Base-by-base conservation (phyloP, 2,888 invertebrate species). In the Drosophila tripunctata region DNA sequence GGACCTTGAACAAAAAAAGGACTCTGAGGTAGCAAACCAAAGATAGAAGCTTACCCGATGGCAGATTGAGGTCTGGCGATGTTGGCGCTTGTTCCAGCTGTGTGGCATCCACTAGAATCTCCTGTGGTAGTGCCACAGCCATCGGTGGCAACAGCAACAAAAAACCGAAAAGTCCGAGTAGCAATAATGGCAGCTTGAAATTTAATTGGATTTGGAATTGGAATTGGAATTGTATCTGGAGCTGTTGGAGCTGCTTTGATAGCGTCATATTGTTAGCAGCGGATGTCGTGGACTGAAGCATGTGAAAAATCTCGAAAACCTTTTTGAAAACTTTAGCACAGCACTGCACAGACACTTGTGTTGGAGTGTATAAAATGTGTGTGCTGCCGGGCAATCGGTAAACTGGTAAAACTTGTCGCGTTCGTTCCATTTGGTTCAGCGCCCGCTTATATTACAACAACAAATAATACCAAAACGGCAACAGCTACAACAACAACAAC, bases 341-440 rank as follows among this genome's bases (percentile, higher is more conserved):
- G 33, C 35, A 38, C 36, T 45, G 17, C 2, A 17, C 3, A 3
- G 55, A 14, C 21, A 21, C 3, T 35, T 24, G 30, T 35, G 36
- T 38, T 35, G 50, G 41, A 47, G 22, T 22, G 33, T 41, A 24
- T 35, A 31, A 35, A 21, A 27, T 45, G 48, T 7, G 48, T 54
- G 55, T 40, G 19, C 24, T 22, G 40, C 22, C 41, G 41, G n/a
- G 5, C 47, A 33, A 48, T 54, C 41, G 33, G 51, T 51, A 81
- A 81, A 81, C 81, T 60, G 84, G 81, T 78, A 76, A 71, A 67
- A 84, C 65, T 65, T 63, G 64, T 67, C 58, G 65, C 64, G 43
- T 70, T 78, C 65, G 76, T n/a, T n/a, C 67, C 76, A 76, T 78
- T 81, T 85, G 67, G 80, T 83, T 85, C 80, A 82, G 62, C 80